These are phyloP conservation scores for Nansenia antarctica DNA, from an alignment of 2,113 vertebrate species.

Conservation along the genomic window DNA sequence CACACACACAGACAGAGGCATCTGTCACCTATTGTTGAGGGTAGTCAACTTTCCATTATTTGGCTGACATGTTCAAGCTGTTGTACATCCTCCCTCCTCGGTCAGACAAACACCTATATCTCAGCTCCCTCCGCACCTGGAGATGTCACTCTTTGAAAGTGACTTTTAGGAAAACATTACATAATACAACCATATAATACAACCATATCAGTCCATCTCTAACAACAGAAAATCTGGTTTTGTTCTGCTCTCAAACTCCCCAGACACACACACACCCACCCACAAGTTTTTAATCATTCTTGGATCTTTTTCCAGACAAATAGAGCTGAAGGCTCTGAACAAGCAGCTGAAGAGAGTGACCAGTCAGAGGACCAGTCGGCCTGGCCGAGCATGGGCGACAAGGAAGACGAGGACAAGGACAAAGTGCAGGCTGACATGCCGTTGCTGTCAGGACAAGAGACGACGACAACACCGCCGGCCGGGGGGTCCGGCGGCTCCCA, in stretches of 20 bases:
- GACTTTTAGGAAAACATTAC: background rate
- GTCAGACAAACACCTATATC: background rate
- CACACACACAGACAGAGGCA: background rate
- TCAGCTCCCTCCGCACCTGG: background rate
- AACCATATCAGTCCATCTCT: too few relatives aligned
- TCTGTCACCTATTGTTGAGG: too few relatives aligned
- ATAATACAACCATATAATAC: background rate
- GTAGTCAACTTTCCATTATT: too few relatives aligned
- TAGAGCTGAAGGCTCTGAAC: constrained; percentile 95
- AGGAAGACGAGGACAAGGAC: constrained; percentile 87
- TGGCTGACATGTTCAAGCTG: background rate
- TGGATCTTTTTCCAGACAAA: constrained; percentile 79
- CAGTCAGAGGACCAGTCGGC: constrained; percentile 93
- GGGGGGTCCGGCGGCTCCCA: constrained; percentile 43
- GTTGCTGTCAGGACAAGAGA: constrained; percentile 62
- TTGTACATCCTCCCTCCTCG: background rate
- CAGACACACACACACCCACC: background rate
- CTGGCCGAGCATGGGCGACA: constrained; percentile 98
- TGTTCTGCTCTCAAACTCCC: background rate
- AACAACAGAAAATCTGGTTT: too few relatives aligned
- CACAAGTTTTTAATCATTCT: background rate
- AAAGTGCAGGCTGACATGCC: constrained; percentile 79
- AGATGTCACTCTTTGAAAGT: background rate
- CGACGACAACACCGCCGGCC: constrained; percentile 41
- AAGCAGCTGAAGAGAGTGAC: constrained; percentile 93